These are phyloP conservation scores for Gastrophysa polygoni DNA, from an alignment of 2,888 invertebrate genomes.

Conservation along the genomic window DNA sequence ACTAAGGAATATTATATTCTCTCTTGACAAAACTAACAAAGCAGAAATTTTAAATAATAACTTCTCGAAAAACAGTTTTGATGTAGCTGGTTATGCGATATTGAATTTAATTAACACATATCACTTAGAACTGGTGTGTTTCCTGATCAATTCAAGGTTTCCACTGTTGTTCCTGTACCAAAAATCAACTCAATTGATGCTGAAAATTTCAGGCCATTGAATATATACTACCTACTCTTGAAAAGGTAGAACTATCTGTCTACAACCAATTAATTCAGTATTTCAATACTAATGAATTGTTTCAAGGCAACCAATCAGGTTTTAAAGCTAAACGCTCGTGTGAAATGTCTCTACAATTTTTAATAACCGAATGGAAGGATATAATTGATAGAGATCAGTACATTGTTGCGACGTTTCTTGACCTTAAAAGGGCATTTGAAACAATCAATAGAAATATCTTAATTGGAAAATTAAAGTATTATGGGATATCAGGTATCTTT, in stretches of 20 bases:
- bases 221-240: conserved; percentile 5
- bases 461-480: conserved; percentile 9
- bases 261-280: neutral
- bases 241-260: conserved; percentile 6
- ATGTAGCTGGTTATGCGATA: conserved; percentile 9
- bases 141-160: conserved; percentile 7
- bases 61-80: conserved; percentile 1
- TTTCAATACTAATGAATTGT: conserved; percentile 1
- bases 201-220: conserved; percentile 10
- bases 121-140: conserved; percentile 9
- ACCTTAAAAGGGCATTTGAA: conserved; percentile 15
- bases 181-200: conserved; percentile 4
- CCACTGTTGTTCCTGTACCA: conserved; percentile 11
- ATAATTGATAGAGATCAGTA: conserved; percentile 6
- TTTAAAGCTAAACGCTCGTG: conserved; percentile 1
- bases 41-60: conserved; percentile 5
- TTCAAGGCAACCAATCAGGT: conserved; percentile 5
- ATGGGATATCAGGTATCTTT: conserved; percentile 8
- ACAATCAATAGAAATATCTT: conserved; percentile 10
- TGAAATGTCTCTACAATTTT: conserved; percentile 12
- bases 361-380: conserved; percentile 2
- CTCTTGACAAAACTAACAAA: conserved; percentile 4
- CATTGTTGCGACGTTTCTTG: conserved; percentile 12
- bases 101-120: conserved; percentile 2
- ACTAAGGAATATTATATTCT: conserved; percentile 4